Evolutionary conservation across 2,888 invertebrate genomes (phyloP).

Genomic region (Perithous albicinctus): DNA sequence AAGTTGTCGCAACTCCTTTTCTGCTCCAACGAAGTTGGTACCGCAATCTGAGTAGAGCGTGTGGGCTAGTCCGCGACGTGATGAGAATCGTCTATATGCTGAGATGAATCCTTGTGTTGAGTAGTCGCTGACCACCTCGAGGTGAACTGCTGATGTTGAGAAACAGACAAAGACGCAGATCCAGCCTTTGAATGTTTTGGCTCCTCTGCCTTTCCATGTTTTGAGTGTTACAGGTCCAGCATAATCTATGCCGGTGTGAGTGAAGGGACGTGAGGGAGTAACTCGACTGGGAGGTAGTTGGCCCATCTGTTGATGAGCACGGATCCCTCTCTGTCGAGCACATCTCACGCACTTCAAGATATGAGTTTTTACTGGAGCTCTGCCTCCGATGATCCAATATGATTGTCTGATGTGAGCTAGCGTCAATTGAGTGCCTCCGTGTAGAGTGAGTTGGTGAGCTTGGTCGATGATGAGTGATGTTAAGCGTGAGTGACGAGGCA

Average conservation of each 20-base stretch:
- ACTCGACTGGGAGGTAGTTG: no score
- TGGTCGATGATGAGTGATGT: constrained; percentile 51
- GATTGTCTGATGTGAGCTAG: constrained; percentile 37
- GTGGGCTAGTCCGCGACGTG: not conserved
- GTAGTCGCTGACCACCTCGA: constrained; percentile 2
- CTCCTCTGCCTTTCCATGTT: no score
- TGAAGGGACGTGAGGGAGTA: no score
- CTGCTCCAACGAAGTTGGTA: not conserved
- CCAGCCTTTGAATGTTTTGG: no score
- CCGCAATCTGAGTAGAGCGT: not conserved
- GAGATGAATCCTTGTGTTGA: not conserved
- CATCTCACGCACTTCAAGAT: no score
- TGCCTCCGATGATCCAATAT: constrained; percentile 63
- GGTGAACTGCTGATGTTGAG: no score
- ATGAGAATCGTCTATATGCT: not conserved
- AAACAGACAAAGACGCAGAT: no score
- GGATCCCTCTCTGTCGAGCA: no score
- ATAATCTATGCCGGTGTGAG: no score
- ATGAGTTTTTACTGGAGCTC: no score
- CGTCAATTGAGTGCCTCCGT: constrained; percentile 64
- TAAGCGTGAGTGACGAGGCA: not conserved
- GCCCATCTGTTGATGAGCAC: no score
- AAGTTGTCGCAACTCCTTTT: not conserved
- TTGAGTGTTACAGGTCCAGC: no score
- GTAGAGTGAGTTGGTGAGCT: constrained; percentile 56